Base-by-base conservation (phyloP, 2,888 invertebrate species). In the Agrotis exclamationis region DNA sequence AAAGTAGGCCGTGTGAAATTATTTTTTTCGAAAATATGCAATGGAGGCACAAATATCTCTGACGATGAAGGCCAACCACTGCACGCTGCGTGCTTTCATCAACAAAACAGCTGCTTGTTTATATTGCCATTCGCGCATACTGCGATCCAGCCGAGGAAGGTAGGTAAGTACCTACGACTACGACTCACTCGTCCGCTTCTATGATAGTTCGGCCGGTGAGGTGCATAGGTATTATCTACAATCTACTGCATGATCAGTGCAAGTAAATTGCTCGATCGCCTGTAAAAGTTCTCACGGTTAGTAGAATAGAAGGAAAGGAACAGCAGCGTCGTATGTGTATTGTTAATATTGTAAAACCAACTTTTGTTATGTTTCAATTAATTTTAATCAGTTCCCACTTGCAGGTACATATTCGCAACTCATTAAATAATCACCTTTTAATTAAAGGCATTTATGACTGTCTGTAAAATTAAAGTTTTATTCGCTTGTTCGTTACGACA, bases 1-100 rank as follows among this genome's bases (percentile, higher is more conserved):
- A 95, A 96, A 95, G 96, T 96, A 85, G 93, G 93, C 87, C 95
- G 92, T 94, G 95, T 84, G 93, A 94, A 94, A 92, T 91, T 85
- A 84, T 89, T 86, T 91, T 92, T 93, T 90, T 89, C 87, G 86
- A 88, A 91, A 93, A 92, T 90, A 87, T 91, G 88, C 89, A 91
- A 86, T 90, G 86, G 84, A 87, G 83, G 85, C 86, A 87, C 83
- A n/a, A n/a, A 33, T 56, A 79, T 71, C 58, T 71, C 84, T 81
- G 85, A 63, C 81, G 86, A 82, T 84, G 90, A 93, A 93, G 91
- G 93, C 88, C 87, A 90, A 89, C 90, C 85, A 88, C 86, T 76
- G 79, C 63, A 71, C 82, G 86, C 82, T 81, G 86, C 86, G 89
- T 89, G 89, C 91, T 93, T 92, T 93, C 91, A 90, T 92, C 90